Evolutionary conservation across 2,113 vertebrate genomes (phyloP).

Genomic region (Caranx melampygus): DNA sequence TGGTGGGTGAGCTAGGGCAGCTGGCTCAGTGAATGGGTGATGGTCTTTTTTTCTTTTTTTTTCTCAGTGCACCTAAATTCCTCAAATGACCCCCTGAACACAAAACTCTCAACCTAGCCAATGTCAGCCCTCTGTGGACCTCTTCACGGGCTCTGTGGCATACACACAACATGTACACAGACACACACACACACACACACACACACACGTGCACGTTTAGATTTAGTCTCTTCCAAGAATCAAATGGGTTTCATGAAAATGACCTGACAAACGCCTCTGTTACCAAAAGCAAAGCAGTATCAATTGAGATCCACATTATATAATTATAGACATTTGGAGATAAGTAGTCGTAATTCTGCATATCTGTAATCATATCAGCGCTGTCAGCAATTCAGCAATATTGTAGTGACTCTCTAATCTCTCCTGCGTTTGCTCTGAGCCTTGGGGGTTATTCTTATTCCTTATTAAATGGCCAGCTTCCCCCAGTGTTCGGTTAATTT

Average conservation of each 20-base stretch:
- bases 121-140: background rate
- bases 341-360: conserved; percentile 11
- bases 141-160: too few relatives aligned
- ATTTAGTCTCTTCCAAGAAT: background rate
- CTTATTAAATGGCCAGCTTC: conserved; percentile 37
- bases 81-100: too few relatives aligned
- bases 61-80: background rate
- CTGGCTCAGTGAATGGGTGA: background rate
- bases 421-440: background rate
- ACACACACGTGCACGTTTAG: background rate
- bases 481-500: conserved; percentile 27
- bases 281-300: conserved; percentile 8
- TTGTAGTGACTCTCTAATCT: conserved; percentile 21
- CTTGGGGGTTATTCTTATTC: conserved; percentile 31
- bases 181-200: conserved; percentile 7
- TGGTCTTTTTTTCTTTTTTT: background rate
- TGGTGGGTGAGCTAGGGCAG: background rate
- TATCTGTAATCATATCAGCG: conserved; percentile 28
- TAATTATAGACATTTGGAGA: conserved; percentile 32
- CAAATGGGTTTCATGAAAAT: conserved; percentile 15
- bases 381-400: conserved; percentile 34
- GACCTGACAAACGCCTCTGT: conserved; percentile 4
- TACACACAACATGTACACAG: background rate
- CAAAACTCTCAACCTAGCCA: background rate
- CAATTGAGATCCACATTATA: conserved; percentile 10